Evolutionary conservation across 2,113 vertebrate species (phyloP), one percentile per base, ranked within the genome.

Genomic region (Colinus virginianus): DNA sequence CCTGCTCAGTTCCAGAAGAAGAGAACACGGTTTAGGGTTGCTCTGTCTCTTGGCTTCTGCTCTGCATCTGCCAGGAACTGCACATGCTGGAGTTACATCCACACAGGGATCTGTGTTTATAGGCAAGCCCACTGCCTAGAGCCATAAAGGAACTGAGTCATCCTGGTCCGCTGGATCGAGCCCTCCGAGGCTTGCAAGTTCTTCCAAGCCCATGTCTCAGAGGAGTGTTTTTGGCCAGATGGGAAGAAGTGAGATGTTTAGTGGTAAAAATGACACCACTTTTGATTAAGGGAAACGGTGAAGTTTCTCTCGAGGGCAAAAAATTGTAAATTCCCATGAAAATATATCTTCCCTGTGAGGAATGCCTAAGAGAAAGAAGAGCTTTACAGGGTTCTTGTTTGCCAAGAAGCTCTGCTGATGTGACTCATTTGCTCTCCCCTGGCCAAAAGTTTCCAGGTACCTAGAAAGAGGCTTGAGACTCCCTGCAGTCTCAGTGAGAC

Each of bases 111-210:
- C 4, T 42, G 90, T 38, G 4, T 88, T 97, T 94, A 84, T 80
- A 78, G 90, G 90, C 92, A 74, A 95, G 84, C 58, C 90, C 72
- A 64, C 71, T 91, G 85, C 95, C 77, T 79, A 53, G 40, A 87
- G 90, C 85, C 81, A 58, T 86, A 62, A 94, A 96, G 89, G 94
- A 94, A 90, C 93, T 96, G 93, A 97, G 78, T 96, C 96, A 96
- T 87, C 89, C 86, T 89, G 84, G 94, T 61, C 69, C 1, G 1
- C 80, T 95, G 85, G 78, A 79, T 85, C 66, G 89, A 75, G 46
- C 43, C 64, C 87, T 94, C 56, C 56, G 51, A 90, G 79, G 56
- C 79, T 88, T 95, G 70, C 72, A 94, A 94, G 89, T 87, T 86
- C 89, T 95, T 96, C 93, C 94, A 96, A 95, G 78, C 58, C 76